These are phyloP conservation scores for Parotia lawesii DNA, from an alignment of 2,113 vertebrate genomes.

Conservation along the genomic window DNA sequence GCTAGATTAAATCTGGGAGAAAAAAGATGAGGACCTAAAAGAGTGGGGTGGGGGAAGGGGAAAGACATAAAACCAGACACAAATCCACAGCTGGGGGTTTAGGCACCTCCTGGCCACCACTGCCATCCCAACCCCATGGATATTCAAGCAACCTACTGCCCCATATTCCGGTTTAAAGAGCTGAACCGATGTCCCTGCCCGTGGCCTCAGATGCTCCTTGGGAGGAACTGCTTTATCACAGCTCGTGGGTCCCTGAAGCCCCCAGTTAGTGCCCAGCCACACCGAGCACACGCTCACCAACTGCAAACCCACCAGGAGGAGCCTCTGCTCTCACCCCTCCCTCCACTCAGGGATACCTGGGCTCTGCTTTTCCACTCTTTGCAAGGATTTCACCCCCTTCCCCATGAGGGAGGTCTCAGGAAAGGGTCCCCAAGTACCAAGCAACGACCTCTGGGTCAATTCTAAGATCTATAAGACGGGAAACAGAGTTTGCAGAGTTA, in stretches of 20 bases:
- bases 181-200: neutral
- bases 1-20: neutral
- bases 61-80: neutral
- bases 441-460: neutral
- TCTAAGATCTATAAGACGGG: neutral
- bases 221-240: neutral
- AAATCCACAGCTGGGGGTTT: neutral
- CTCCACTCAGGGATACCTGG: accelerated
- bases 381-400: neutral
- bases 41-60: neutral
- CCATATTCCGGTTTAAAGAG: neutral
- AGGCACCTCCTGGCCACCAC: neutral
- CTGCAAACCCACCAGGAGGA: neutral
- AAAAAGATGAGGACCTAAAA: neutral
- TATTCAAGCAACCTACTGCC: neutral
- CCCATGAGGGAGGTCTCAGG: neutral
- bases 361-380: neutral
- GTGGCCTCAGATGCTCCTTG: neutral
- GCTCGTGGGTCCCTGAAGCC: neutral
- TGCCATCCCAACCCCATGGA: accelerated
- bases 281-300: accelerated
- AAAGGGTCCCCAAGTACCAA: neutral
- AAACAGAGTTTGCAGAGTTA: neutral
- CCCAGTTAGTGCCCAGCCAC: neutral
- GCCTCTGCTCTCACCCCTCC: neutral